Evolutionary conservation across 2,113 vertebrate genomes (phyloP).

Genomic region (Nematolebias whitei): DNA sequence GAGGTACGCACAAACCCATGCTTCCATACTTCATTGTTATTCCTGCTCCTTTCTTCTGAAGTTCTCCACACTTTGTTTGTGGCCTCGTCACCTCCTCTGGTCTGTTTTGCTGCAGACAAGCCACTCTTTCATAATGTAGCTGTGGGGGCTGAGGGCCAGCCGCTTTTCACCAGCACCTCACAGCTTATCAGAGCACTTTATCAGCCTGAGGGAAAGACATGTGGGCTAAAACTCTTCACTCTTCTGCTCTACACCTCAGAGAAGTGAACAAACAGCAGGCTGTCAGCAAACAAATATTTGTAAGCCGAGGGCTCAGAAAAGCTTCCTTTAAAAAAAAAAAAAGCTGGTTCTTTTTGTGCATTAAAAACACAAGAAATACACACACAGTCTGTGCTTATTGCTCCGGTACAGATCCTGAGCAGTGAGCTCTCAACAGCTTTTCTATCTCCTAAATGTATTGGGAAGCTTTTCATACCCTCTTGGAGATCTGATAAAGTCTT

Average conservation of each 20-base stretch:
- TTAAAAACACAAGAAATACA: conserved; percentile 77
- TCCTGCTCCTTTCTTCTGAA: conserved; percentile 45
- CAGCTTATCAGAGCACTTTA: conserved; percentile 98
- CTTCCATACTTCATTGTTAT: conserved; percentile 55
- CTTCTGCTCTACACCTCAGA: conserved; percentile 73
- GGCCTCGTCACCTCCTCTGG: conserved; percentile 58
- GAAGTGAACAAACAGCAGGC: conserved; percentile 64
- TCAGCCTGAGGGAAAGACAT: conserved; percentile 88
- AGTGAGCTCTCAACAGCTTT: no score
- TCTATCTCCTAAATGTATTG: no score
- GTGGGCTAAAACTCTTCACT: conserved; percentile 88
- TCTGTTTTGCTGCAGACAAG: conserved; percentile 80
- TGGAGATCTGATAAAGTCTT: conserved; percentile 56
- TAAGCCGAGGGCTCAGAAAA: conserved; percentile 73
- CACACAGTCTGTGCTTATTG: conserved; percentile 56
- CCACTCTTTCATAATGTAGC: conserved; percentile 85
- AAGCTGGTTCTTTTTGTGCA: conserved; percentile 38
- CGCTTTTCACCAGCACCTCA: conserved; percentile 78
- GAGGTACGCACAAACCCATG: conserved; percentile 20
- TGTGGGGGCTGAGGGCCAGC: conserved; percentile 79
- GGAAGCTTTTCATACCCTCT: conserved; percentile 1
- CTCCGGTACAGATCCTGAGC: not conserved
- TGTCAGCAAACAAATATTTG: conserved; percentile 86
- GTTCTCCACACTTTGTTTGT: conserved; percentile 36
- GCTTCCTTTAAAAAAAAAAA: conserved; percentile 46